These are phyloP conservation scores for Carassius carassius DNA, from an alignment of 2,113 vertebrate genomes.

Conservation along the genomic window DNA sequence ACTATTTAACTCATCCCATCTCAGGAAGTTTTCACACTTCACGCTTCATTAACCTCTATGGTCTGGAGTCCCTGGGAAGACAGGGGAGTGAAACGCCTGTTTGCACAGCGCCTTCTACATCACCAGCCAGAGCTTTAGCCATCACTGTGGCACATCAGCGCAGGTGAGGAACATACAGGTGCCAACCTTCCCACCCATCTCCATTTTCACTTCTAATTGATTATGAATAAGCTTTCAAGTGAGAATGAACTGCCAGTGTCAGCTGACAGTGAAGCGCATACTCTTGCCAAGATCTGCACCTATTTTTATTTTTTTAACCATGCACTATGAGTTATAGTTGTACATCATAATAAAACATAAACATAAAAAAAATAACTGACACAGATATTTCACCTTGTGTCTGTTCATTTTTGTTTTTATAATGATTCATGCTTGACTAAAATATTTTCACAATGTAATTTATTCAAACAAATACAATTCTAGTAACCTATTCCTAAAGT, in stretches of 20 bases:
- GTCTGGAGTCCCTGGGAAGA: constrained; percentile 87
- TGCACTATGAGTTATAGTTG: background rate
- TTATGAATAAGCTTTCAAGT: constrained; percentile 55
- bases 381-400: background rate
- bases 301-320: background rate
- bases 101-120: constrained; percentile 72
- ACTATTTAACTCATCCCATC: constrained; percentile 84
- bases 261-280: constrained; percentile 17
- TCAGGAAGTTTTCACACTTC: constrained; percentile 98
- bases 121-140: constrained; percentile 69
- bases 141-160: constrained; percentile 56
- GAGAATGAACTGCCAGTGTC: constrained; percentile 53
- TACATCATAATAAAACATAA: background rate
- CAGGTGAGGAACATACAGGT: constrained; percentile 54
- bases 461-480: background rate
- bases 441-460: background rate
- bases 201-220: constrained; percentile 60
- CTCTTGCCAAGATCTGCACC: background rate
- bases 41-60: constrained; percentile 93
- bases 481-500: background rate
- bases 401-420: background rate
- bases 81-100: constrained; percentile 69
- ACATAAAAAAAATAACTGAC: background rate
- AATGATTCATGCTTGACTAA: background rate
- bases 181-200: constrained; percentile 54